Base-by-base conservation (phyloP, 92 coral and sea anemone genomes). In the Desmophyllum pertusum region DNA sequence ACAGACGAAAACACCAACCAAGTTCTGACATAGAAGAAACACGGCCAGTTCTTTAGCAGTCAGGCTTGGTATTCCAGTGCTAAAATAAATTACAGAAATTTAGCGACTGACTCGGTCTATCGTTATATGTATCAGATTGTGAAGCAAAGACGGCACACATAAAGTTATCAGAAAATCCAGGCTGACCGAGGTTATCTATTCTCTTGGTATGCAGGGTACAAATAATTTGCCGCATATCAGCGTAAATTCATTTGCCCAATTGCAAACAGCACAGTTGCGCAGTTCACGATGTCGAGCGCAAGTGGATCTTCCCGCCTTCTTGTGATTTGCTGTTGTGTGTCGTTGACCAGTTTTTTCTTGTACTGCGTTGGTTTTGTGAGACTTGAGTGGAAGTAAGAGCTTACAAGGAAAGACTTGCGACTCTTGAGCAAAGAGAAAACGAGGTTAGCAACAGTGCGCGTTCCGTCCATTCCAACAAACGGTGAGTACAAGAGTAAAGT, bases 221-320 rank as follows among this genome's bases (percentile, higher is more conserved):
- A 30, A 65, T 65, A 65, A 35, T 33, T 13, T 36, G 39, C 18
- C 39, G 41, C 41, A 35, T 10, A 0, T 35, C 41, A 0, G 70
- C 19, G 41, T 35, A 9, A 36, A 7, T n/a, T 65, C 68, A 65
- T 30, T 35, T n/a, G n/a, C n/a, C n/a, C n/a, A n/a, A n/a, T 36
- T n/a, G 70, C 14, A 40, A 65, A 18, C 31, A 9, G 35, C n/a
- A n/a, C 19, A 0, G 70, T 65, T 63, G 38, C 18, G 21, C 39
- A 63, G 18, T 63, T 65, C 70, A 65, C 70, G 33, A 65, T 65
- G 70, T n/a, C 42, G 40, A 65, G 40, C 70, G 70, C 39, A 11
- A 23, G 23, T 15, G 70, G 70, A 65, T 65, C 70, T 31, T 65
- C 70, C 70, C 70, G 70, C 23, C 70, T 65, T 65, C 70, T 65